Conservation (phyloP, 2,797 vertebrate genomes). For the Chiroxiphia lanceolata region DNA sequence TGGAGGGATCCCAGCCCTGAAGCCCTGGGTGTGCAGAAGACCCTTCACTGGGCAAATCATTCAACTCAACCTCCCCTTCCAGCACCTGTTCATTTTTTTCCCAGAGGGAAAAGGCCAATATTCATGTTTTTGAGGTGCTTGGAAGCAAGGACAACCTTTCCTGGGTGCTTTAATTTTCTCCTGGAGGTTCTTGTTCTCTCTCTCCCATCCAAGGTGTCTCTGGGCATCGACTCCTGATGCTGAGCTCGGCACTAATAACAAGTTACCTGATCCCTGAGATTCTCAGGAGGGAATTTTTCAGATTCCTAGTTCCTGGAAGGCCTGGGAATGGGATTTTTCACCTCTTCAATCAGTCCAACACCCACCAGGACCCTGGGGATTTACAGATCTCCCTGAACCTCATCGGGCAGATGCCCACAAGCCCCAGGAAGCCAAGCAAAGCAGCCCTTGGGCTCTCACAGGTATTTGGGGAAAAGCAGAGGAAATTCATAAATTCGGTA, state of each 20-base stretch:
- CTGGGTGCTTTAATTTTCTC: neutral
- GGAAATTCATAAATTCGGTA: neutral
- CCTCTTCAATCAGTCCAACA: neutral
- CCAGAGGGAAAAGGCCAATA: neutral
- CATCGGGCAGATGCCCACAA: accelerated
- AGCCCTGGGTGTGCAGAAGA: neutral
- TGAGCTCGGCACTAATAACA: neutral
- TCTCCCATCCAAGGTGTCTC: neutral
- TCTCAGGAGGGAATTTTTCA: neutral
- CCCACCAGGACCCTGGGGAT: neutral
- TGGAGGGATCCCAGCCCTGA: neutral
- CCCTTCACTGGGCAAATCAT: neutral
- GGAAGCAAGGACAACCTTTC: neutral
- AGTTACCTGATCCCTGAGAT: neutral
- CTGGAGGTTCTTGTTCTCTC: neutral
- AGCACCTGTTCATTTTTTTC: neutral
- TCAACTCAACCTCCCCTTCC: neutral
- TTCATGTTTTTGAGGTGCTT: neutral
- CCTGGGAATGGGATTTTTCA: neutral
- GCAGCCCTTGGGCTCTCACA: neutral
- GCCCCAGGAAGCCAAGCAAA: neutral
- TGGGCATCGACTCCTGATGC: neutral
- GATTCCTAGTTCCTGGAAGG: neutral
- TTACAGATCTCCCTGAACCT: neutral
- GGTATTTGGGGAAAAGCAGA: neutral